phyloP scores from a whole-genome alignment of 2,888 invertebrate species.

The Cryptus viduatorius region DNA sequence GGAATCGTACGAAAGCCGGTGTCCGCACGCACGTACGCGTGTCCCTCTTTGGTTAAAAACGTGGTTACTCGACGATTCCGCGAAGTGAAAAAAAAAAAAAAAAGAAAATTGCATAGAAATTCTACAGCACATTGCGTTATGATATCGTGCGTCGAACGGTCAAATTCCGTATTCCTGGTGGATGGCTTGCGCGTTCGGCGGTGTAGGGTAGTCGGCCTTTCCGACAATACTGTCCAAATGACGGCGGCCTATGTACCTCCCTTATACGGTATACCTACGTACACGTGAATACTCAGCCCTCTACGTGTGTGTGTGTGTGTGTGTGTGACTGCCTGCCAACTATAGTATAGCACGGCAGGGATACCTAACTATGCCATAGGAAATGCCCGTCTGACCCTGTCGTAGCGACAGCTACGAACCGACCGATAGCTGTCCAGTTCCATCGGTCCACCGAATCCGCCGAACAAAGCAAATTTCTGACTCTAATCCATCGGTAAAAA shows the following conservation, averaged over 20 bases:
- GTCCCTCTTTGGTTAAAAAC: constrained; percentile 37
- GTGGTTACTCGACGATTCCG: constrained; percentile 15
- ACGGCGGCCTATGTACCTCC: constrained; percentile 74
- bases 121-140: constrained; percentile 37
- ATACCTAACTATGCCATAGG: constrained; percentile 75
- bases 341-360: constrained; percentile 33
- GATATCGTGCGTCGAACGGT: constrained; percentile 67
- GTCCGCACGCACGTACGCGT: constrained; percentile 9
- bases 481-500: not conserved
- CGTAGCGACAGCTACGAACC: constrained; percentile 77
- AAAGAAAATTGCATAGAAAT: constrained; percentile 68
- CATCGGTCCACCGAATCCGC: too few species aligned
- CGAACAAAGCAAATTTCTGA: constrained; percentile 11
- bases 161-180: constrained; percentile 82
- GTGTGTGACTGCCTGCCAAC: constrained; percentile 49
- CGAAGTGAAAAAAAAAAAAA: constrained; percentile 50
- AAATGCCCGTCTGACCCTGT: constrained; percentile 78
- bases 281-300: constrained; percentile 55
- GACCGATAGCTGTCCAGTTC: constrained; percentile 25
- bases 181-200: constrained; percentile 45
- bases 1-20: constrained; percentile 9
- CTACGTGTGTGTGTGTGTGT: constrained; percentile 35
- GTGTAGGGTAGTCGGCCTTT: constrained; percentile 77
- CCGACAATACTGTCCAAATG: constrained; percentile 83
- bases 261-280: constrained; percentile 37